Base-by-base conservation (phyloP, 2,797 vertebrate genomes). In the Xenops minutus region DNA sequence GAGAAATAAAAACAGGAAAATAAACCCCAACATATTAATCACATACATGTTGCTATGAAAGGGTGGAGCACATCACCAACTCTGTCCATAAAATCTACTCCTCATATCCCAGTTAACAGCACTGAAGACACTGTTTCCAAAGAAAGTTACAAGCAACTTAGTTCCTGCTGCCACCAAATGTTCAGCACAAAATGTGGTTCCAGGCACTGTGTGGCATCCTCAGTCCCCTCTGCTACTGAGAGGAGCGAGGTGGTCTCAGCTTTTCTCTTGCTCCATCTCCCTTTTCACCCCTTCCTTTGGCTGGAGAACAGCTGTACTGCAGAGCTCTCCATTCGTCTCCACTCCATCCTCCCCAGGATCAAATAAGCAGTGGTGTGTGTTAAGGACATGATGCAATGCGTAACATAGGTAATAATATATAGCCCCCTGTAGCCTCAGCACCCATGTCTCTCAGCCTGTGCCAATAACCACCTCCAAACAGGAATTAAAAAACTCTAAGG, bases 71-170 rank as follows among this genome's bases (percentile, higher is more conserved):
- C 23, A 32, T 34, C 43, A 32, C 59, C 71, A 88, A 44, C 48
- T 43, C 73, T 58, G 18, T 46, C 59, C 52, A 17, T 51, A 44
- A 81, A 74, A 87, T 43, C 43, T 75, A 14, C 43, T 74, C 61
- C 16, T 80, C 23, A 3, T 18, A 81, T 61, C 67, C 49, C 29
- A 41, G 36, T 44, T 68, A 66, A 41, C n/a, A 91, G 43, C 59
- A n/a, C 55, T 62, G 77, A 86, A 89, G 43, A 59, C 55, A 71
- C 37, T 3, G 1, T 9, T 91, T 95, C 49, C 76, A 68, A 75
- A 74, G 46, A 63, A 86, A 82, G 44, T 80, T 66, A 79, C 79
- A 71, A 79, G 74, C 84, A 90, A 67, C 87, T 92, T 76, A 82
- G 44, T 80, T 77, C 67, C 61, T 92, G 49, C 78, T 91, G 75